A percentile compares a stretch with the other conserved stretches of the same genome.
Conservation (phyloP, 2,888 invertebrate genomes). For the Empis stercorea region DNA sequence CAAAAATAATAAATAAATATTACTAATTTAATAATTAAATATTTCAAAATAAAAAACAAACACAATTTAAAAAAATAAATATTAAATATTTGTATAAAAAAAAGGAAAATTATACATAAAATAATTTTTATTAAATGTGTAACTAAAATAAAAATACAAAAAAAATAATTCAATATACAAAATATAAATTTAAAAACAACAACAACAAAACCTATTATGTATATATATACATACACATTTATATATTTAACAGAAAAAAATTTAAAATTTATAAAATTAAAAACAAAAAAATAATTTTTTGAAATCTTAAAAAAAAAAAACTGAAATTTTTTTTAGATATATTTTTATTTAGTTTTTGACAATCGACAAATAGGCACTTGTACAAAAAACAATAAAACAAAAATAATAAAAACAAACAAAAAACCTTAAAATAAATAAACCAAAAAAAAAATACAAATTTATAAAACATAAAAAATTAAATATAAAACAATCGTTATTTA, state of each 20-base stretch:
- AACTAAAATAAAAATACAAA: not conserved
- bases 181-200: too few species aligned
- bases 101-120: not conserved
- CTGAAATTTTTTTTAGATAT: constrained; percentile 11
- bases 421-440: constrained; percentile 7
- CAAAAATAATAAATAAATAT: too few species aligned
- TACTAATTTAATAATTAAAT: not conserved
- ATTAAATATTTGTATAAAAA: not conserved
- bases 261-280: constrained; percentile 2
- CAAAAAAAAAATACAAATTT: constrained; percentile 8
- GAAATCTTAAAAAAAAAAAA: constrained; percentile 8
- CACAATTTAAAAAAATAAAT: not conserved
- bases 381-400: constrained; percentile 25
- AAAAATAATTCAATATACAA: not conserved
- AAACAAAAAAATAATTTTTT: not conserved
- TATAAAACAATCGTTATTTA: not conserved
- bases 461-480: too few species aligned
- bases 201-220: constrained; percentile 7
- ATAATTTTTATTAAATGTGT: not conserved
- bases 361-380: constrained; percentile 39
- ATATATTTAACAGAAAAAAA: constrained; percentile 8
- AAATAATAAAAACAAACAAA: constrained; percentile 6
- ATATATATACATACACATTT: constrained; percentile 9
- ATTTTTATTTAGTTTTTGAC: constrained; percentile 35
- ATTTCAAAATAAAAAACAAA: not conserved